phyloP scores from a whole-genome alignment of 2,113 vertebrate species.

The Gallinago undulata region DNA sequence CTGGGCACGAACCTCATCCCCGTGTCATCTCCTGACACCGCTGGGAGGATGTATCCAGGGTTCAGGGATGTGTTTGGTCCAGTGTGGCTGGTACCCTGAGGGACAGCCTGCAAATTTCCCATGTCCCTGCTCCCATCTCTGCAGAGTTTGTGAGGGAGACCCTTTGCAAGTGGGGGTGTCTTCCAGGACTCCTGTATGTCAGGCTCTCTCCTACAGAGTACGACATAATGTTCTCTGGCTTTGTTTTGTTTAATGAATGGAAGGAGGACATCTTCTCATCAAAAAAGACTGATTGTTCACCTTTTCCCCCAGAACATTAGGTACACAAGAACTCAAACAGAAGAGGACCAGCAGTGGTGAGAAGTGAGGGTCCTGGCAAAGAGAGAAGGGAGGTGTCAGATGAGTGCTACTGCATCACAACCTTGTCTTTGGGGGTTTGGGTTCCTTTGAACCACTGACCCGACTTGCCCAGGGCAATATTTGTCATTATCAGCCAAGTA shows the following conservation, averaged over 20 bases:
- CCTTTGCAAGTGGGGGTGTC: not conserved
- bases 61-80: not conserved
- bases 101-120: not conserved
- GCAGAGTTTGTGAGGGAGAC: not conserved
- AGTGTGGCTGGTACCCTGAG: not conserved
- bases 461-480: accelerated
- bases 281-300: not conserved
- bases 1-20: not conserved
- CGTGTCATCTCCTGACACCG: not conserved
- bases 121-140: accelerated
- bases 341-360: not conserved
- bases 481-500: not conserved
- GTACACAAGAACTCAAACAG: not conserved
- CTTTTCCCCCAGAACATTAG: not conserved
- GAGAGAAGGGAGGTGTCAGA: not conserved
- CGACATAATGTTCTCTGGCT: not conserved
- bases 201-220: not conserved
- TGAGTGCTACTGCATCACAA: accelerated
- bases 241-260: not conserved
- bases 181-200: not conserved
- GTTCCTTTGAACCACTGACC: not conserved
- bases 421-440: not conserved
- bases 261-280: not conserved
- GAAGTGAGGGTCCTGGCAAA: not conserved
- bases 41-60: not conserved